Evolutionary conservation across 2,888 invertebrate species (phyloP), one percentile per base, ranked within the genome.

Genomic region (Epicampocera succincta): DNA sequence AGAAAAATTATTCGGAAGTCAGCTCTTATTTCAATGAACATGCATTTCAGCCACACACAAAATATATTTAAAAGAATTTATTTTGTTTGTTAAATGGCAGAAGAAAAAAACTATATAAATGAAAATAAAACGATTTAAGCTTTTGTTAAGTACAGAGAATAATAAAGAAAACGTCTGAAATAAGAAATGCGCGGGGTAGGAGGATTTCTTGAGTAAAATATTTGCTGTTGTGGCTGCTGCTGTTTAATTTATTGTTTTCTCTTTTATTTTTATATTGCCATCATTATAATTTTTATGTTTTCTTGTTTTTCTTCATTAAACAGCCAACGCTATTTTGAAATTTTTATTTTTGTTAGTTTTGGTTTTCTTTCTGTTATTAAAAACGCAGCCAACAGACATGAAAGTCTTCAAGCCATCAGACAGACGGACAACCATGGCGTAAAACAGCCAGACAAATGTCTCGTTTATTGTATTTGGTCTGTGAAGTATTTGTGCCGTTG

Each of bases 381-480:
- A n/a, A 40, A 25, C 44, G 11, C 60, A 68, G 21, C 25, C 54
- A 76, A 40, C 69, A 61, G 69, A 54, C 54, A 38, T 46, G 61
- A 46, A 69, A 44, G 21, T 63, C 46, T 44, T 68, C 21, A 44
- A n/a, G n/a, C 52, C 19, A 17, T 25, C 46, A 54, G 63, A 54
- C 44, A 60, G 15, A 8, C 46, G 56, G 33, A 33, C 15, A 48
- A 6, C 0, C 60, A 13, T 42, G 42, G 9, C 3, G 33, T 19
- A 19, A 54, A 54, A 29, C 56, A 58, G n/a, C 58, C 66, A 75
- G n/a, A 52, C 33, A 52, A 66, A 52, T 66, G 66, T 66, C 72
- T 78, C 52, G 66, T 50, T 65, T 46, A 72, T 52, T 72, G 52
- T 72, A 72, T 76, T 78, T 72, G 80, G 74, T 80, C 80, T 80